phyloP scores from a whole-genome alignment of 2,113 vertebrate genomes.

The Rhipidura dahli region DNA sequence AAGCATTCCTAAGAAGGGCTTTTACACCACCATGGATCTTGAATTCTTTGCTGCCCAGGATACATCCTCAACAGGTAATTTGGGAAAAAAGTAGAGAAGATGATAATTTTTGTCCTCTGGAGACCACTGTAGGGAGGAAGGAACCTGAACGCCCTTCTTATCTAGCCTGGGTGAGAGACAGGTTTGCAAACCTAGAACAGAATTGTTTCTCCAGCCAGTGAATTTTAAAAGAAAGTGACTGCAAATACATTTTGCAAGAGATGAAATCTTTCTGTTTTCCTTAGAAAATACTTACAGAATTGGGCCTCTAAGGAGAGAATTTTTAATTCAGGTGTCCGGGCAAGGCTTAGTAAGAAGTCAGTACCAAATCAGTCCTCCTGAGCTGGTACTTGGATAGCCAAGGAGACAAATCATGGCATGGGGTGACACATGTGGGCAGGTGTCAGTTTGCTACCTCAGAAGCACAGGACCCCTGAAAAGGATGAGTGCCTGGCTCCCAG shows the following conservation, averaged over 20 bases:
- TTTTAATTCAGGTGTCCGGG: neutral
- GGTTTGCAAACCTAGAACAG: neutral
- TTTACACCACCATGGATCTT: neutral
- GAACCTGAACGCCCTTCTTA: neutral
- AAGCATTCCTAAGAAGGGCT: neutral
- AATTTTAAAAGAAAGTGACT: neutral
- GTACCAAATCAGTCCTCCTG: neutral
- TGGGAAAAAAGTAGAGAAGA: neutral
- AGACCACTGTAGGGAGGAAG: neutral
- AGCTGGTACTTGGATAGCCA: neutral
- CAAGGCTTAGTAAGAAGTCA: neutral
- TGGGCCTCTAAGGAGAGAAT: neutral
- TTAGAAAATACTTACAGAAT: neutral
- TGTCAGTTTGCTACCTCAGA: neutral
- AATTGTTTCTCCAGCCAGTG: rapidly evolving
- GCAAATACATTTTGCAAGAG: neutral
- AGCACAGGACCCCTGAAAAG: neutral
- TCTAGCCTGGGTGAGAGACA: neutral
- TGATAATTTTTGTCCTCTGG: neutral
- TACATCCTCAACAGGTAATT: neutral
- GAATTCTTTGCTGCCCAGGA: neutral
- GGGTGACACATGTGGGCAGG: rapidly evolving
- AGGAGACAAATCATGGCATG: neutral
- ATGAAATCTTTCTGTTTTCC: neutral
- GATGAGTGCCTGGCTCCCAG: neutral